Conservation (phyloP, 1,140 invertebrate genomes). For the Panonychus citri region DNA sequence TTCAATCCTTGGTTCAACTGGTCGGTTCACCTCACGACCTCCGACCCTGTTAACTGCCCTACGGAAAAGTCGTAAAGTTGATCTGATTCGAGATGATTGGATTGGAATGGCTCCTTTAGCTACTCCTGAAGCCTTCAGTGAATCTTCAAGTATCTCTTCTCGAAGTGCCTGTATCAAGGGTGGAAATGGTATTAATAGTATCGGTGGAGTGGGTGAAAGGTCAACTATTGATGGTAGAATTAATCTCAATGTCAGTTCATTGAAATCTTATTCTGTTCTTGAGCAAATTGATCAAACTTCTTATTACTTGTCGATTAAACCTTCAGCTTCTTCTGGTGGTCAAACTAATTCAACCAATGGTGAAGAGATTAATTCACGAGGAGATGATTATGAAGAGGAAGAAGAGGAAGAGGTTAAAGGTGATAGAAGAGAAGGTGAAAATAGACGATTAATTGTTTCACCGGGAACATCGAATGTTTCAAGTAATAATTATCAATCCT, state of each 20-base stretch:
- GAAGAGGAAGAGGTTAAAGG: neutral
- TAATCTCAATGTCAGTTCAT: neutral
- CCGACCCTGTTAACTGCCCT: constrained; percentile 5
- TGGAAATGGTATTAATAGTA: constrained; percentile 15
- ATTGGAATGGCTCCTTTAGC: constrained; percentile 45
- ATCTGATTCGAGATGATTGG: constrained; percentile 30
- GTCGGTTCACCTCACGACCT: constrained; percentile 2
- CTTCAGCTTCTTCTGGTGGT: neutral
- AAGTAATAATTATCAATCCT: neutral
- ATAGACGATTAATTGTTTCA: neutral
- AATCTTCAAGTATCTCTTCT: constrained; percentile 37
- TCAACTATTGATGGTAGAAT: neutral
- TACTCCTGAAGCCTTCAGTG: constrained; percentile 57
- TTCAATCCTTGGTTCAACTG: neutral
- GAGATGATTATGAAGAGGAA: neutral
- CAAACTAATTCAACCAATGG: neutral
- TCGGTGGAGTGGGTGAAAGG: neutral
- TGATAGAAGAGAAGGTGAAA: too few species aligned
- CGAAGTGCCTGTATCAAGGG: neutral
- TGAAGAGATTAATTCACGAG: neutral
- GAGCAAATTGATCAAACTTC: neutral
- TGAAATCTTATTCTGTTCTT: neutral
- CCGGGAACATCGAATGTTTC: neutral
- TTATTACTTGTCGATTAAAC: neutral
- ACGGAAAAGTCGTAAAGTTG: constrained; percentile 2